Conservation (phyloP, 2,797 vertebrate genomes). For the Tangara arthus region DNA sequence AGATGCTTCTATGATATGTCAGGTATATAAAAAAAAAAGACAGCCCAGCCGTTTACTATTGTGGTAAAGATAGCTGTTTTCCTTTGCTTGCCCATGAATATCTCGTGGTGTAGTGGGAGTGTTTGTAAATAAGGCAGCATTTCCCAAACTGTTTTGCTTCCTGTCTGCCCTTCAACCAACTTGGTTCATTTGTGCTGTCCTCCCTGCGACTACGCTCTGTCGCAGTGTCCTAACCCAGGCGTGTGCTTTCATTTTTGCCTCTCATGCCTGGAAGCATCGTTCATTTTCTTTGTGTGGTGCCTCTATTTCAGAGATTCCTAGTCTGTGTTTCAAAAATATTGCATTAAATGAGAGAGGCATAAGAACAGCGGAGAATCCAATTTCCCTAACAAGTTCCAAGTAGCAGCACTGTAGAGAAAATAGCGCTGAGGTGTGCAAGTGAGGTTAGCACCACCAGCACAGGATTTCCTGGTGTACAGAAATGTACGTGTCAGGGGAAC, state of each 20-base stretch:
- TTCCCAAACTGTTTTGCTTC: slow-evolving; percentile 55
- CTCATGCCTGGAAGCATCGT: rapidly evolving
- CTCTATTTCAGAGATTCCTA: background rate
- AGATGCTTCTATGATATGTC: background rate
- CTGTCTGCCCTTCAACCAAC: slow-evolving; percentile 19
- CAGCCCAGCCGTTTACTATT: background rate
- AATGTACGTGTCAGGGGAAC: background rate
- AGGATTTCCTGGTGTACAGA: background rate
- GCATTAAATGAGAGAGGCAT: background rate
- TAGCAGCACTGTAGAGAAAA: background rate
- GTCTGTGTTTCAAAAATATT: background rate
- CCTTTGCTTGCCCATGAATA: background rate
- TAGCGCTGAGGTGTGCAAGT: background rate
- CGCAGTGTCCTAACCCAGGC: background rate
- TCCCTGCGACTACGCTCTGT: background rate
- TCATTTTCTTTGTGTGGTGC: background rate
- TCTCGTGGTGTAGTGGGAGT: slow-evolving; percentile 5
- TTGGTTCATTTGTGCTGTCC: slow-evolving; percentile 6
- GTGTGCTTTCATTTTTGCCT: background rate
- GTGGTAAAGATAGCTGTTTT: background rate
- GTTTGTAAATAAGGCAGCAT: slow-evolving; percentile 53
- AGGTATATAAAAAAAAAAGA: background rate
- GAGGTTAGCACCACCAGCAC: background rate
- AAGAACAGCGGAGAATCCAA: background rate
- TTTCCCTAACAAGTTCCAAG: background rate